These are phyloP conservation scores for Hapalemur alaotrensis DNA, from an alignment of 2,797 vertebrate genomes.

Conservation along the genomic window DNA sequence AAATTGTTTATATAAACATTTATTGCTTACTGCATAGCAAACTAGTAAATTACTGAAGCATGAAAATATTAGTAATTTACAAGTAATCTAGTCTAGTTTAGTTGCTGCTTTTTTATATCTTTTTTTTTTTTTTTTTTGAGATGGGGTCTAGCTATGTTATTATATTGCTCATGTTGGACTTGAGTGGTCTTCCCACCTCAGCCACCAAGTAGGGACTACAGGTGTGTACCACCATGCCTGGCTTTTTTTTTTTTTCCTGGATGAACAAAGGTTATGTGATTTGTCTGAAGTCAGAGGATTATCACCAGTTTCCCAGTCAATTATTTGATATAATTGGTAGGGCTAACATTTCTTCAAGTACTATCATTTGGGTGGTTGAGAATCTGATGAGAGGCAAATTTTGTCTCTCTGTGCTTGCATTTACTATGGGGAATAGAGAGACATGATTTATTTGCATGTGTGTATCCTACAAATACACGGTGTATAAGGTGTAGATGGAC, in stretches of 20 bases:
- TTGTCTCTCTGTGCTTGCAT: not conserved
- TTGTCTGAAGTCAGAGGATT: not conserved
- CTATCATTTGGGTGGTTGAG: not conserved
- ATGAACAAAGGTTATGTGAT: not conserved
- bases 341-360: not conserved
- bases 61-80: not conserved
- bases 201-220: not conserved
- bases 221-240: not conserved
- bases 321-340: not conserved
- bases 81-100: not conserved
- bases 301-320: not conserved
- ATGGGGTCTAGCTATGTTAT: not conserved
- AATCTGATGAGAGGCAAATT: not conserved
- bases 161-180: not conserved
- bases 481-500: fast-evolving
- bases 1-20: not conserved
- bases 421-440: not conserved
- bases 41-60: not conserved
- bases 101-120: not conserved
- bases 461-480: not conserved
- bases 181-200: not conserved
- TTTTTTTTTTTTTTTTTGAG: not conserved
- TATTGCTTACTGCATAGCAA: not conserved
- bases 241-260: not conserved
- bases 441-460: not conserved